Evolutionary conservation across 2,797 vertebrate species (phyloP), one percentile per base, ranked within the genome.

Genomic region (Rhyacichthys aspro): DNA sequence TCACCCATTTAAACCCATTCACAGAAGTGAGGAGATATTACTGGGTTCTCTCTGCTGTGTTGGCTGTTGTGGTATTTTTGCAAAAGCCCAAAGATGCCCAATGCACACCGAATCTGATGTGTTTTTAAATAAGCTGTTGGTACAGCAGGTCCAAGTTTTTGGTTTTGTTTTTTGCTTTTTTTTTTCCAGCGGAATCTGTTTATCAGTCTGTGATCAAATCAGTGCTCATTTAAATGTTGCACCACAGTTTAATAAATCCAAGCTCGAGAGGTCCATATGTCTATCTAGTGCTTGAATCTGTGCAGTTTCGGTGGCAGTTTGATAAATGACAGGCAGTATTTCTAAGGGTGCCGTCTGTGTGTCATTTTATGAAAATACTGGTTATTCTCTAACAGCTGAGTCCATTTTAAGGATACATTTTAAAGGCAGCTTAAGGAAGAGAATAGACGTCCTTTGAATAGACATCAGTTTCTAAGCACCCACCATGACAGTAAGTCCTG

Each of bases 151-250:
- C 67, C 77, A 77, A 84, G 71, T 82, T 81, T n/a, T n/a, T n/a
- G n/a, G n/a, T n/a, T n/a, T n/a, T n/a, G n/a, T n/a, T 28, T 28
- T 28, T 5, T 23, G 5, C 7, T 28, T 28, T 2, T 5, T 28
- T 37, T 17, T 70, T 57, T 56, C 72, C 59, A 63, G 63, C 67
- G 67, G 54, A 85, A 79, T 81, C 74, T 73, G 68, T 82, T 68
- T 18, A 82, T 85, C 72, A 81, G 70, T 63, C 67, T 62, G 59
- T 67, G 73, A 88, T 83, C 76, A 82, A 79, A 85, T 88, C 79
- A 81, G 76, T 62, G 73, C 76, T 83, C 76, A 72, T 83, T 81
- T 76, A 73, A 63, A 75, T 72, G 41, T 70, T 36, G 59, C 44
- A 54, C 14, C 18, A 70, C 66, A 61, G 64, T 77, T 82, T 69